A percentile compares a stretch with the other conserved stretches of the same genome.
phyloP scores from a whole-genome alignment of 2,888 invertebrate species.

The Cepaea hortensis region DNA sequence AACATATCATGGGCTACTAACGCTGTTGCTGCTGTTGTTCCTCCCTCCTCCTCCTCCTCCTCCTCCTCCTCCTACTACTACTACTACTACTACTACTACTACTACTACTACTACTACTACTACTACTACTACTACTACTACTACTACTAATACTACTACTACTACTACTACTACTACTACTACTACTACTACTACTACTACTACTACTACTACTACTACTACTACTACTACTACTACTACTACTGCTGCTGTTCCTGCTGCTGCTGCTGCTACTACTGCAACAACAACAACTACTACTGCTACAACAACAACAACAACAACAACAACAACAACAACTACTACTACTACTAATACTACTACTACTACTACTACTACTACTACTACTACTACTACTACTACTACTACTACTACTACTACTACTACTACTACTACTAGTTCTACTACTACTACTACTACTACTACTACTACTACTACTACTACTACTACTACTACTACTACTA shows the following conservation, averaged over 20 bases:
- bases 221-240: too few species aligned
- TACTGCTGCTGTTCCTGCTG: too few species aligned
- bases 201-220: too few species aligned
- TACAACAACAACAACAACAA: too few species aligned
- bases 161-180: too few species aligned
- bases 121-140: neutral
- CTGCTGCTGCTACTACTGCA: too few species aligned
- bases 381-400: neutral
- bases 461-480: neutral
- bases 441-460: neutral
- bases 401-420: neutral
- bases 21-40: too few species aligned
- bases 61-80: too few species aligned
- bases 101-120: neutral
- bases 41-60: neutral
- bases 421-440: neutral
- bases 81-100: neutral
- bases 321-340: neutral
- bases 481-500: neutral
- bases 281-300: too few species aligned
- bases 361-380: too few species aligned
- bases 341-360: neutral
- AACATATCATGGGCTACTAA: too few species aligned
- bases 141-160: neutral
- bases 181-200: too few species aligned